Evolutionary conservation across 2,113 vertebrate species (phyloP).

Genomic region (Ptilonorhynchus violaceus): DNA sequence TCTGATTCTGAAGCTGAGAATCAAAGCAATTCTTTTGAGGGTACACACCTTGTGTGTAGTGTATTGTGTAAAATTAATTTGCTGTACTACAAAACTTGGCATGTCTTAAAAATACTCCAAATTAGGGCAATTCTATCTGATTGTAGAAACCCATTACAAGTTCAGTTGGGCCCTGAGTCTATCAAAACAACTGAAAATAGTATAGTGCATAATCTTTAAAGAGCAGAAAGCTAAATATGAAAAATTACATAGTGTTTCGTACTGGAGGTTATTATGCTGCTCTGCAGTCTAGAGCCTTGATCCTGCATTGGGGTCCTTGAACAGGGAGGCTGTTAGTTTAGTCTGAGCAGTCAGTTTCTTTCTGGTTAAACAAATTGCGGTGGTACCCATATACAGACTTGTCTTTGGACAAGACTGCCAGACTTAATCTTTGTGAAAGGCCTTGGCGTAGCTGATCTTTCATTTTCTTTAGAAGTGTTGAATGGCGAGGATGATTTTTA

Average conservation of each 20-base stretch:
- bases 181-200: background rate
- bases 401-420: background rate
- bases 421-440: background rate
- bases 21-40: background rate
- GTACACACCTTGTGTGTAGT: background rate
- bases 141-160: background rate
- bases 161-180: background rate
- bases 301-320: background rate
- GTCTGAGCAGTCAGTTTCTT: background rate
- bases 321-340: background rate
- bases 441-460: background rate
- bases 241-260: background rate
- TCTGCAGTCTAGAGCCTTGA: background rate
- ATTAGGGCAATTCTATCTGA: background rate
- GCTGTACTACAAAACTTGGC: background rate
- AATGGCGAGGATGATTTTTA: background rate
- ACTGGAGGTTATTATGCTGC: background rate
- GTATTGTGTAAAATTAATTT: background rate
- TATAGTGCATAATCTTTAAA: background rate
- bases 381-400: background rate
- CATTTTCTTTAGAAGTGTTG: background rate
- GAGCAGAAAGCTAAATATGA: background rate
- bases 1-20: background rate
- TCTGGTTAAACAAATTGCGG: background rate
- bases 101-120: background rate